Percentiles rank a stretch among this genome's conserved stretches.
Conservation (phyloP, 2,888 invertebrate genomes). For the Spicauda simplicius region DNA sequence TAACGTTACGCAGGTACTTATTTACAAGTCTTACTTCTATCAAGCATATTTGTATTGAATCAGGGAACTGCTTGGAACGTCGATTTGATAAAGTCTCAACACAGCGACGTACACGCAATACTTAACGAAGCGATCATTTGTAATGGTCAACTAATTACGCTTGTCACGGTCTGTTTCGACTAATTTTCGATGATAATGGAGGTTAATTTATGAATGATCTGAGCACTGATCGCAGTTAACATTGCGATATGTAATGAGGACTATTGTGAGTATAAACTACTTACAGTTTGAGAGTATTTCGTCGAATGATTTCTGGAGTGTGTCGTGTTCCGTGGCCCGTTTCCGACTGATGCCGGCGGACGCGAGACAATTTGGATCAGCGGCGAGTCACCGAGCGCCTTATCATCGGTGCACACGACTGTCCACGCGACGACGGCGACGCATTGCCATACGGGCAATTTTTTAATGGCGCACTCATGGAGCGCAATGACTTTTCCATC, state of each 20-base stretch:
- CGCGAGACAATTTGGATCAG: constrained; percentile 9
- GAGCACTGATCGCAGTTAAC: background rate
- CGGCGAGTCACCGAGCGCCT: background rate
- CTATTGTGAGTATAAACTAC: background rate
- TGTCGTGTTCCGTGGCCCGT: constrained; percentile 25
- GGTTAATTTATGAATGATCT: constrained; percentile 9
- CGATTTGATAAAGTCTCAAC: constrained; percentile 11
- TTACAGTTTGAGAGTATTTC: constrained; percentile 11
- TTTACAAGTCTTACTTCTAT: background rate
- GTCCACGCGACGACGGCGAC: background rate
- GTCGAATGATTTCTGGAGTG: constrained; percentile 18
- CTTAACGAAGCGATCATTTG: constrained; percentile 12
- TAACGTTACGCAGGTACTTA: constrained; percentile 3
- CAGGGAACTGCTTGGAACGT: constrained; percentile 5
- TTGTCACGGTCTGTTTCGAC: constrained; percentile 15
- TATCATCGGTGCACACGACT: background rate
- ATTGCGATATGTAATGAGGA: background rate
- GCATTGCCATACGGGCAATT: background rate
- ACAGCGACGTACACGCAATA: constrained; percentile 3
- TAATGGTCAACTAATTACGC: constrained; percentile 10
- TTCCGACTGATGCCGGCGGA: constrained; percentile 26
- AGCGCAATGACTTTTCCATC: constrained; percentile 4
- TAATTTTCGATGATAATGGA: constrained; percentile 7
- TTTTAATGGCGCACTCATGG: background rate
- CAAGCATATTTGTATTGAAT: background rate